Evolutionary conservation across 2,113 vertebrate species (phyloP).

Genomic region (Melanocharis versteri): DNA sequence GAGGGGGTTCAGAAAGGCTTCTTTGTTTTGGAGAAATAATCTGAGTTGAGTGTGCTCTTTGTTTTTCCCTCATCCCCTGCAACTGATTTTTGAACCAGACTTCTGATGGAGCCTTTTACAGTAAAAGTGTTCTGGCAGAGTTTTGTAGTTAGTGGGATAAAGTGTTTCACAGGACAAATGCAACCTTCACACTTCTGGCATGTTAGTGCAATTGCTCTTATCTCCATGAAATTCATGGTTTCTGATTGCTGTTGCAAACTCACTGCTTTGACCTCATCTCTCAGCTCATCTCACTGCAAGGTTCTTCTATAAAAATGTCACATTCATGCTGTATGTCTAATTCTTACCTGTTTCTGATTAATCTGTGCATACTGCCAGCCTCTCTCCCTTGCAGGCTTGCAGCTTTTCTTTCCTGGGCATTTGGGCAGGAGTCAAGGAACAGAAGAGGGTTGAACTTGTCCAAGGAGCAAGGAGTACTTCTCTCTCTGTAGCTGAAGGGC

Average conservation of each 20-base stretch:
- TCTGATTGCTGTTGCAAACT: background rate
- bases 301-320: background rate
- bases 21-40: background rate
- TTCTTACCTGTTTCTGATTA: background rate
- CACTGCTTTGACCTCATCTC: background rate
- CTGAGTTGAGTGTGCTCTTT: background rate
- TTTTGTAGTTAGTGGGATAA: background rate
- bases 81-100: background rate
- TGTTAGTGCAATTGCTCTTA: background rate
- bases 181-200: background rate
- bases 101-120: background rate
- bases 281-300: background rate
- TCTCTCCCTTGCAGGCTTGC: background rate
- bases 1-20: background rate
- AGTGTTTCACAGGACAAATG: background rate
- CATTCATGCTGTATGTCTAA: background rate
- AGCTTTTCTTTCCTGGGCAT: background rate
- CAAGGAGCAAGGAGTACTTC: background rate
- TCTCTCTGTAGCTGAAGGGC: background rate
- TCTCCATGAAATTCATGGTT: rapidly evolving
- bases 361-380: background rate
- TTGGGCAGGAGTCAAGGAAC: background rate
- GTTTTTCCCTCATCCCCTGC: background rate
- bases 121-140: background rate
- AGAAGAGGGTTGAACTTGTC: background rate